phyloP scores from a whole-genome alignment of 2,113 vertebrate species.

The Grammomys surdaster region DNA sequence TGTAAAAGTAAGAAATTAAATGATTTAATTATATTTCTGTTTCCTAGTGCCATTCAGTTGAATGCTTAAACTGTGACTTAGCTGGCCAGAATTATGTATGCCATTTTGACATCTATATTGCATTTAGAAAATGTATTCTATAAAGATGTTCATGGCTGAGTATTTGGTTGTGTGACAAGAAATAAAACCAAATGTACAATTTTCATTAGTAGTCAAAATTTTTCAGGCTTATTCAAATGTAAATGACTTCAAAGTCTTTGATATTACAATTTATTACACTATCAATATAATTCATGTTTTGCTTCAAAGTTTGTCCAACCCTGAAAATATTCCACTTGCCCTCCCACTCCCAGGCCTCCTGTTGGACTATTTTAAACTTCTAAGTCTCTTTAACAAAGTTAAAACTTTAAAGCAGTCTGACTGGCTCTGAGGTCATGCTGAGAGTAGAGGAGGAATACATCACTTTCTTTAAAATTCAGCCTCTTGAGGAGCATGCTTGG shows the following conservation, averaged over 20 bases:
- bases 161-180: neutral
- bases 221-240: constrained; percentile 51
- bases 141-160: neutral
- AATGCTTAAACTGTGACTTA: neutral
- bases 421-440: constrained; percentile 77
- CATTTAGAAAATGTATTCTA: neutral
- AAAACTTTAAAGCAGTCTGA: constrained; percentile 77
- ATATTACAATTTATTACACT: constrained; percentile 62
- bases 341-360: constrained; percentile 62
- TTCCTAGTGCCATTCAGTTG: neutral
- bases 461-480: constrained; percentile 75
- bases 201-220: constrained; percentile 22
- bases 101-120: neutral
- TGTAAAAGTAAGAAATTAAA: neutral
- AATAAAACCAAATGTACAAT: neutral
- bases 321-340: constrained; percentile 74
- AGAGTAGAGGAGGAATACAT: constrained; percentile 72
- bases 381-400: constrained; percentile 77
- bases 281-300: constrained; percentile 64
- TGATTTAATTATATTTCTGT: neutral
- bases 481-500: constrained; percentile 69
- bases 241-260: constrained; percentile 34
- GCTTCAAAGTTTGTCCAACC: constrained; percentile 74
- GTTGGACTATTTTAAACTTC: constrained; percentile 78
- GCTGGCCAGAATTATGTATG: neutral